Evolutionary conservation across 2,797 vertebrate species (phyloP), one percentile per base, ranked within the genome.

Genomic region (Chelmon rostratus): DNA sequence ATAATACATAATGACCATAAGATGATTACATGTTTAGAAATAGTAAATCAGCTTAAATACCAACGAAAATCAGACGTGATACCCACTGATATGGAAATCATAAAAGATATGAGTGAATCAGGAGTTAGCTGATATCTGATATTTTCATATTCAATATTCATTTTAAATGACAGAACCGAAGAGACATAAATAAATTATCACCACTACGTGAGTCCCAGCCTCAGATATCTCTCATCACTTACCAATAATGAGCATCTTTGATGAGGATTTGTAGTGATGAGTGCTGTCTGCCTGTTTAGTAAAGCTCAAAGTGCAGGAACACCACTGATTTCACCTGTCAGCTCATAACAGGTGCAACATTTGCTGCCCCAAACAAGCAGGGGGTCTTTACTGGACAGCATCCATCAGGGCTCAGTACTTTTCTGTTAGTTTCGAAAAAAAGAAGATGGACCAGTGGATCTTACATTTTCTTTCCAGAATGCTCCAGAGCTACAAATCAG

Each of bases 391-490:
- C n/a, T 2, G 0, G 9, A 42, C 49, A 35, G 21, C 35, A 16
- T 57, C 38, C 4, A 2, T 42, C 54, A 38, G 18, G 13, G 1
- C 21, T 21, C 38, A 23, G 31, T 28, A 19, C 11, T 57, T 58
- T 19, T n/a, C 25, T 0, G 8, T 6, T 47, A 49, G 21, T 28
- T 38, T 61, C 3, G 8, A 19, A 37, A 73, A n/a, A 64, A 44
- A 40, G 6, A 50, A n/a, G 6, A 18, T 23, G 3, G 50, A 52
- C 21, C 16, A 3, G 8, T 4, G 5, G 2, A 10, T 64, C 52
- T 52, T 63, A 2, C 2, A 28, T 79, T 75, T 85, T 68, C 64
- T 73, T 80, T 46, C 38, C n/a, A 83, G 46, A 87, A 84, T n/a
- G 69, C 66, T 58, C 47, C 40, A 28, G 13, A 19, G 25, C 63